A percentile compares a stretch with the other conserved stretches of the same genome.
Conservation (phyloP, 2,113 vertebrate species). For the Myocastor coypus region DNA sequence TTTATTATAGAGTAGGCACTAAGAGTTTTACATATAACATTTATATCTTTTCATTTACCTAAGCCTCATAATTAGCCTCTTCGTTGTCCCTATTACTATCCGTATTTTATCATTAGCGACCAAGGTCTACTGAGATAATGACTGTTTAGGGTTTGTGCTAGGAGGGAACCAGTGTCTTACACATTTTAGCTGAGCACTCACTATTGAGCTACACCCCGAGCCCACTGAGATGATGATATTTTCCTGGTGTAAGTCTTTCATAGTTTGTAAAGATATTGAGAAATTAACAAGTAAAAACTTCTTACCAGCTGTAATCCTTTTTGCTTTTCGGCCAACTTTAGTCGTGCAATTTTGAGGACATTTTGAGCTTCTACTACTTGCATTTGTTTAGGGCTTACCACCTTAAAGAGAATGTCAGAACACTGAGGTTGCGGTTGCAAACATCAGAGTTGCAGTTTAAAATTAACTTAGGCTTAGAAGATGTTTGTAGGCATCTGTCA, state of each 20-base stretch:
- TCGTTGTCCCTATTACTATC: not conserved
- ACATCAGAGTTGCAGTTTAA: not conserved
- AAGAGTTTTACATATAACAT: not conserved
- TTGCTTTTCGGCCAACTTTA: conserved; percentile 83
- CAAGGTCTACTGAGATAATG: not conserved
- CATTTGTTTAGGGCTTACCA: conserved; percentile 82
- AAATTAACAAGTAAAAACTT: conserved; percentile 13
- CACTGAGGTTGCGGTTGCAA: not conserved
- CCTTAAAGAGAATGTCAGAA: conserved; percentile 74
- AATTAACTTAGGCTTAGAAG: conserved; percentile 1
- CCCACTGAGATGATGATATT: not conserved
- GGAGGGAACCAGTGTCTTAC: too few relatives aligned
- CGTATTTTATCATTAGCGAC: not conserved
- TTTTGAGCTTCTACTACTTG: conserved; percentile 84
- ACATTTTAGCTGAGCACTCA: not conserved
- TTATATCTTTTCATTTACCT: not conserved
- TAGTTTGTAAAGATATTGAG: not conserved
- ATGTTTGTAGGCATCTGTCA: not conserved
- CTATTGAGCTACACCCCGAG: not conserved
- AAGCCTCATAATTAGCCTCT: not conserved
- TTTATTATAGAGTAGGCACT: not conserved
- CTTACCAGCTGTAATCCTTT: conserved; percentile 84
- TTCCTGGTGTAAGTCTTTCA: not conserved
- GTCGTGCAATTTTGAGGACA: conserved; percentile 77
- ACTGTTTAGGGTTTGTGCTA: not conserved